A percentile compares a stretch with the other conserved stretches of the same genome.
These are phyloP conservation scores for Lasioglossum vierecki DNA, from an alignment of 2,888 invertebrate genomes.

Conservation along the genomic window DNA sequence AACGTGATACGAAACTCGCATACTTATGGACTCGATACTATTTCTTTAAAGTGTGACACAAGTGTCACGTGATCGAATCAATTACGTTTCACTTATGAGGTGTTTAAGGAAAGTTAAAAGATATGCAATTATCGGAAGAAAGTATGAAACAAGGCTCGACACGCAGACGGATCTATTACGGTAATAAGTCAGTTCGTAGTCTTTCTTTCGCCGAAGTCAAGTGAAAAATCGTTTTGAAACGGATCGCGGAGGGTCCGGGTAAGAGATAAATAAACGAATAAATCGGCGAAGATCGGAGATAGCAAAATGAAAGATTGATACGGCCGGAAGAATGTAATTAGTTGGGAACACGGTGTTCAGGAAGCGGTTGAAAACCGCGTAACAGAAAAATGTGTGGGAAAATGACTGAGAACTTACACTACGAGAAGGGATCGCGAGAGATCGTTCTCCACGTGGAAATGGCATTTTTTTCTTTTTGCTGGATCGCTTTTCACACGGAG, in stretches of 20 bases:
- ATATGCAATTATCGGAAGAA: background rate
- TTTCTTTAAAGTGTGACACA: background rate
- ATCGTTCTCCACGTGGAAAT: slow-evolving; percentile 53
- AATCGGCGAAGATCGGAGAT: slow-evolving; percentile 26
- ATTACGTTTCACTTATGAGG: background rate
- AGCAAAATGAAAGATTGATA: slow-evolving; percentile 47
- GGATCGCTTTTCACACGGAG: slow-evolving; percentile 32
- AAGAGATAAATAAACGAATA: background rate
- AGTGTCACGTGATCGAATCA: background rate
- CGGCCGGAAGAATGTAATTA: slow-evolving; percentile 53
- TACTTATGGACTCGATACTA: no score
- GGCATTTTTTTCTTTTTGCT: slow-evolving; percentile 25
- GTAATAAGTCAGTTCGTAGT: background rate
- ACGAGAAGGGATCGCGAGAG: slow-evolving; percentile 49
- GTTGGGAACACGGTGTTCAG: slow-evolving; percentile 52
- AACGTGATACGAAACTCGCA: no score
- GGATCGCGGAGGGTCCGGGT: background rate
- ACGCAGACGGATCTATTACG: background rate
- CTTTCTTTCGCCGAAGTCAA: background rate
- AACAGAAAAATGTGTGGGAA: slow-evolving; percentile 60
- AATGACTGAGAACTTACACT: slow-evolving; percentile 37
- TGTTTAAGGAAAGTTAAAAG: background rate
- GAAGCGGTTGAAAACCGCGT: slow-evolving; percentile 47
- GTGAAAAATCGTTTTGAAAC: background rate
- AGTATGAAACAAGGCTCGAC: background rate